Percentiles rank a stretch among this genome's conserved stretches.
Conservation (phyloP, 2,113 vertebrate genomes). For the Oophaga pumilio region DNA sequence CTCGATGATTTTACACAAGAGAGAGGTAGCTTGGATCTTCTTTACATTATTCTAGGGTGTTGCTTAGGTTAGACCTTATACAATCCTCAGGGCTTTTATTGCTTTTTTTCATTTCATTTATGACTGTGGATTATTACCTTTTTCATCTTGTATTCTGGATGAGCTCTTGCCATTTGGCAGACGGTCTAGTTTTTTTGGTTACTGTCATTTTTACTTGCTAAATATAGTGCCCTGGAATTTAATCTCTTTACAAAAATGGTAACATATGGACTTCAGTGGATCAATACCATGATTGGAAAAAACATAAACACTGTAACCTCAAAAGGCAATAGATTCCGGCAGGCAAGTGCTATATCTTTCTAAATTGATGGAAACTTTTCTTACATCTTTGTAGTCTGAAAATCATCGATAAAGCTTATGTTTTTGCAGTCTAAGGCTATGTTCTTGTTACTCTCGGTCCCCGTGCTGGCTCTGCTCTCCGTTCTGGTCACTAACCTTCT, state of each 20-base stretch:
- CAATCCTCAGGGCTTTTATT: background rate
- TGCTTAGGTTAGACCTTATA: conserved; percentile 7
- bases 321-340: background rate
- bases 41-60: background rate
- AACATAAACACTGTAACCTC: background rate
- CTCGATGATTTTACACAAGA: too few relatives aligned
- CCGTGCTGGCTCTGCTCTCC: too few relatives aligned
- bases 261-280: conserved; percentile 23
- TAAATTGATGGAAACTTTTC: background rate
- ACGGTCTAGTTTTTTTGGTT: conserved; percentile 9
- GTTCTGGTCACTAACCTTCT: too few relatives aligned
- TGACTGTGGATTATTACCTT: conserved; percentile 13
- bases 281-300: conserved; percentile 26
- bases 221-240: conserved; percentile 46
- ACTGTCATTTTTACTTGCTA: conserved; percentile 42
- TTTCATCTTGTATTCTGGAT: conserved; percentile 20
- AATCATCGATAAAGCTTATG: background rate
- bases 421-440: too few relatives aligned
- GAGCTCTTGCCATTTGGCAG: conserved; percentile 36
- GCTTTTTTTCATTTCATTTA: conserved; percentile 20
- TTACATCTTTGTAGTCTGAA: background rate
- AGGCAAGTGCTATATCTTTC: background rate
- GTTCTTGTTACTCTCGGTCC: too few relatives aligned
- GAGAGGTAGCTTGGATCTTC: background rate
- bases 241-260: conserved; percentile 30